Percentiles rank a stretch among this genome's conserved stretches.
Evolutionary conservation across 2,888 invertebrate species (phyloP).

Genomic region (Campopleginae sp.): DNA sequence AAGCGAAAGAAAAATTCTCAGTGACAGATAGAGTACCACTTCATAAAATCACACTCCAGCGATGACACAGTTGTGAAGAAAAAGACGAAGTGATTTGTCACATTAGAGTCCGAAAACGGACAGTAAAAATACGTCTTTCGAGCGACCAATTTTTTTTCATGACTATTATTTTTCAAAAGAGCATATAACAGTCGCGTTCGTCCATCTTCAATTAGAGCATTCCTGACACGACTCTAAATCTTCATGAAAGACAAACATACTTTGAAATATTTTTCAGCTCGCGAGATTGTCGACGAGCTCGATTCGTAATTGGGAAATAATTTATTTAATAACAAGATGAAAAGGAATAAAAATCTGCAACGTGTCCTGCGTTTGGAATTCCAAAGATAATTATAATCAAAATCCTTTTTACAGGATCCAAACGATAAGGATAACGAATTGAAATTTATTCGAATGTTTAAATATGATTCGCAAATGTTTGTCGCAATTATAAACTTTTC

Average conservation of each 20-base stretch:
- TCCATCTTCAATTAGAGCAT: conserved; percentile 28
- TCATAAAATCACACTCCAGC: conserved; percentile 1
- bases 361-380: too few species aligned
- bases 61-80: conserved; percentile 32
- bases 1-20: not conserved
- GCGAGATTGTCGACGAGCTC: not conserved
- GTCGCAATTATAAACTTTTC: not conserved
- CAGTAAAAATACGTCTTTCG: not conserved
- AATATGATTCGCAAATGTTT: not conserved
- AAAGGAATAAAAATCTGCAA: not conserved
- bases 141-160: conserved; percentile 10
- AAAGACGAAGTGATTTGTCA: conserved; percentile 20
- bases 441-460: not conserved
- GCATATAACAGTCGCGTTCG: not conserved
- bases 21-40: conserved; percentile 10
- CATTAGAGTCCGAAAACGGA: not conserved
- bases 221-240: conserved; percentile 10
- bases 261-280: not conserved
- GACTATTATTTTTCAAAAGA: conserved; percentile 12
- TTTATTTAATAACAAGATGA: not conserved
- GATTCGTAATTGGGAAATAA: not conserved
- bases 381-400: too few species aligned
- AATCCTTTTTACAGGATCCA: not conserved
- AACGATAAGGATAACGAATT: not conserved
- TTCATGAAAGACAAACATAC: not conserved